phyloP scores from a whole-genome alignment of 1,140 invertebrate species.

The Adelges cooleyi region DNA sequence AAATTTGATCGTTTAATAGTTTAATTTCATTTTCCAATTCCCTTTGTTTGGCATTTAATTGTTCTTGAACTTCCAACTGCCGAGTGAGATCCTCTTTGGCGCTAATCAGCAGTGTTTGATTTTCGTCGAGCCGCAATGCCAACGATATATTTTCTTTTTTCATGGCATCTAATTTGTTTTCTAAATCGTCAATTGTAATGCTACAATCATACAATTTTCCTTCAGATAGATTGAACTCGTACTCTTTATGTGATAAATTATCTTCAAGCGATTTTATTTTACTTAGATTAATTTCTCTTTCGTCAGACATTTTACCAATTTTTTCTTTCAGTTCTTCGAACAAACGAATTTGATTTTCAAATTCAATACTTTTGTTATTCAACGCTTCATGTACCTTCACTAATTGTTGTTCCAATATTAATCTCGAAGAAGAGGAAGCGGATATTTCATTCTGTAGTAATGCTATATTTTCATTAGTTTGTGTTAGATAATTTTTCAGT shows the following conservation, averaged over 20 bases:
- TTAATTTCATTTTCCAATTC: neutral
- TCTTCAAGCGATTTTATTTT: constrained; percentile 1
- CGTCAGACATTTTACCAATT: neutral
- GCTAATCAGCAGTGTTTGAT: neutral
- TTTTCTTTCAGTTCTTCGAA: neutral
- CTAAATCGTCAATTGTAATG: neutral
- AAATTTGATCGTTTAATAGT: neutral
- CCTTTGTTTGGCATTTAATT: neutral
- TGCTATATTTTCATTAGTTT: neutral
- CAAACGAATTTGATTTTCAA: neutral
- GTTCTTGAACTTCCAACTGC: neutral
- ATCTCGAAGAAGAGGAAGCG: neutral
- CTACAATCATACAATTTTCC: constrained; percentile 13
- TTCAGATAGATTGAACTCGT: constrained; percentile 14
- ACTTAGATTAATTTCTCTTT: neutral
- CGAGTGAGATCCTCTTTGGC: neutral
- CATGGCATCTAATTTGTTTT: neutral
- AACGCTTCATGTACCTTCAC: neutral
- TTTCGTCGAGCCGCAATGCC: neutral
- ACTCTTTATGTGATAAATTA: constrained; percentile 1
- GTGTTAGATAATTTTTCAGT: neutral
- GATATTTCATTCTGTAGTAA: neutral
- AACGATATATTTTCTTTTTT: constrained; percentile 1
- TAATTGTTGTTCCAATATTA: neutral
- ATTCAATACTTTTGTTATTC: neutral